Percentiles rank a stretch among this genome's conserved stretches.
Conservation (phyloP, 2,797 vertebrate genomes). For the Acipenser ruthenus region DNA sequence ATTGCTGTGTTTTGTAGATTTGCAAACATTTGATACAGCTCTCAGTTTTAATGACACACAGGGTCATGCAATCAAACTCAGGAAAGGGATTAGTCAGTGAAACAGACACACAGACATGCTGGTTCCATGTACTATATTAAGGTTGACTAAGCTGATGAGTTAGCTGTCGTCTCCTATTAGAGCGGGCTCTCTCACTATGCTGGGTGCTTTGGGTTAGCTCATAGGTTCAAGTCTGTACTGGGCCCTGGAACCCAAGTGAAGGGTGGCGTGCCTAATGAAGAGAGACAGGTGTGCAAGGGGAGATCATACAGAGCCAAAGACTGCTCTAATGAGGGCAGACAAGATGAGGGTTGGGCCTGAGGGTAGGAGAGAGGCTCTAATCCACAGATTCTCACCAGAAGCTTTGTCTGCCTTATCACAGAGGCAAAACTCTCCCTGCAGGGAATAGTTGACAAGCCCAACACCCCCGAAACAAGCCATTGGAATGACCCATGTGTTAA, state of each 20-base stretch:
- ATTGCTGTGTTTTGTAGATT: too few species aligned
- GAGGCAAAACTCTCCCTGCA: too few species aligned
- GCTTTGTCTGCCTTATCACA: too few species aligned
- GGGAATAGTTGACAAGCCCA: too few species aligned
- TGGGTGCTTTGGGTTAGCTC: constrained; percentile 45
- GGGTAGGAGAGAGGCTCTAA: not conserved
- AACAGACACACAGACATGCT: too few species aligned
- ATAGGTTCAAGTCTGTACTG: constrained; percentile 39
- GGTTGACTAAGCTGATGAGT: constrained; percentile 2
- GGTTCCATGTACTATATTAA: not conserved
- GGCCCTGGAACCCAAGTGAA: constrained; percentile 31
- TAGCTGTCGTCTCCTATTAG: not conserved
- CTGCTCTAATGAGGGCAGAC: constrained; percentile 41
- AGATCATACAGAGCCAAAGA: constrained; percentile 23
- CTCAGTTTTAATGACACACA: too few species aligned
- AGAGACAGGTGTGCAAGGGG: constrained; percentile 42
- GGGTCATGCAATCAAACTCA: too few species aligned
- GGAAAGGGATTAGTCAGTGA: too few species aligned
- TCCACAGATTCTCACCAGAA: too few species aligned
- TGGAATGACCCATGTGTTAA: too few species aligned
- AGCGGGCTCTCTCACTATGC: not conserved
- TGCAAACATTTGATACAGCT: too few species aligned
- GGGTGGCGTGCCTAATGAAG: constrained; percentile 40
- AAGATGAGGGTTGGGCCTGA: constrained; percentile 36
- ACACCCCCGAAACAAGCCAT: too few species aligned